Percentiles rank a stretch among this genome's conserved stretches.
Conservation (phyloP, 1,140 invertebrate genomes). For the Chironomus tepperi region DNA sequence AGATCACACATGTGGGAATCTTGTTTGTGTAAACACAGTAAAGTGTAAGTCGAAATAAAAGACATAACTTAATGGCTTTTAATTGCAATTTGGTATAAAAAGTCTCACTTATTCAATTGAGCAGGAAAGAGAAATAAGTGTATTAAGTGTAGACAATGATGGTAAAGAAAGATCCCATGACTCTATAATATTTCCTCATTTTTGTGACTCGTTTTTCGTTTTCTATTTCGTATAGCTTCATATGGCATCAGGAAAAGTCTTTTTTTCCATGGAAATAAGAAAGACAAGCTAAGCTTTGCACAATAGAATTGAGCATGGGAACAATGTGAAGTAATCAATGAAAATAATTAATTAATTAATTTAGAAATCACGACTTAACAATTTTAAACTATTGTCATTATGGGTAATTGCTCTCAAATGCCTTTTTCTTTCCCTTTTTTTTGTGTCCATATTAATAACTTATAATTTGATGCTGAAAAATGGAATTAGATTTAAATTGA, state of each 20-base stretch:
- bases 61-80: constrained; percentile 3
- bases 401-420: no score
- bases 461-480: no score
- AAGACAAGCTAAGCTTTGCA: background rate
- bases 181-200: constrained; percentile 7
- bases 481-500: no score
- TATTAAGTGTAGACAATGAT: background rate
- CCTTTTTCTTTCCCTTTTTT: no score
- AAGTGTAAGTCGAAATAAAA: background rate
- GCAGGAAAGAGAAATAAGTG: no score
- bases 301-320: constrained; percentile 6
- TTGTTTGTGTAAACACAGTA: background rate
- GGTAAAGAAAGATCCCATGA: background rate
- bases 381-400: no score
- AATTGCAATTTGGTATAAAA: background rate
- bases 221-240: background rate
- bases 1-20: background rate
- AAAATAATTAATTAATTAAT: background rate
- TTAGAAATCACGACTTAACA: background rate
- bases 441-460: no score
- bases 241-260: background rate
- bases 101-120: background rate
- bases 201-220: background rate
- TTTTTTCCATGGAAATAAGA: background rate
- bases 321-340: constrained; percentile 1